A percentile compares a stretch with the other conserved stretches of the same genome.
Evolutionary conservation across 2,113 vertebrate species (phyloP).

Genomic region (Struthidea cinerea): DNA sequence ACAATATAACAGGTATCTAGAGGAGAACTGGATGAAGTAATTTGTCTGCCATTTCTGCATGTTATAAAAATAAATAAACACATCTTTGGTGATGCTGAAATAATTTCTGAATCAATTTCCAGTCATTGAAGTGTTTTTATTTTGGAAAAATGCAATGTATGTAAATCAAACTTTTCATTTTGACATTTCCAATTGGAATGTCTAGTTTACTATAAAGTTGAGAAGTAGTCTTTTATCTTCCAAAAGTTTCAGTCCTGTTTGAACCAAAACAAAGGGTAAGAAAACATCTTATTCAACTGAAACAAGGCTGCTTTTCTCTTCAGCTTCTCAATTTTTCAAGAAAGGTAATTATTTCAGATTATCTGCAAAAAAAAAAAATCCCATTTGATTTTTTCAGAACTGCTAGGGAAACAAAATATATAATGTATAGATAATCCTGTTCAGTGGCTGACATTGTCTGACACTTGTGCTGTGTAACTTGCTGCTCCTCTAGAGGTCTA

Average conservation of each 20-base stretch:
- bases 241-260: neutral
- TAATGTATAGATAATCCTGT: neutral
- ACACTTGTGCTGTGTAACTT: neutral
- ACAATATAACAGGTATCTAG: neutral
- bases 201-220: neutral
- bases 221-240: neutral
- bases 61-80: neutral
- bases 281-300: neutral
- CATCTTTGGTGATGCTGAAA: neutral
- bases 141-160: neutral
- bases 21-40: neutral
- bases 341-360: neutral
- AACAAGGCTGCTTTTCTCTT: neutral
- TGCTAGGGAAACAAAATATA: neutral
- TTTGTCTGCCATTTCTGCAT: neutral
- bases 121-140: neutral
- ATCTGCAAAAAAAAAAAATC: neutral
- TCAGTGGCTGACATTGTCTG: neutral
- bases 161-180: neutral
- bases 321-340: neutral
- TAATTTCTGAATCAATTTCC: neutral
- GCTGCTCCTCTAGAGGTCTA: neutral
- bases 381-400: neutral
- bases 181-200: neutral
- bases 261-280: neutral